Evolutionary conservation across 2,797 vertebrate species (phyloP).

Genomic region (Aeoliscus strigatus): DNA sequence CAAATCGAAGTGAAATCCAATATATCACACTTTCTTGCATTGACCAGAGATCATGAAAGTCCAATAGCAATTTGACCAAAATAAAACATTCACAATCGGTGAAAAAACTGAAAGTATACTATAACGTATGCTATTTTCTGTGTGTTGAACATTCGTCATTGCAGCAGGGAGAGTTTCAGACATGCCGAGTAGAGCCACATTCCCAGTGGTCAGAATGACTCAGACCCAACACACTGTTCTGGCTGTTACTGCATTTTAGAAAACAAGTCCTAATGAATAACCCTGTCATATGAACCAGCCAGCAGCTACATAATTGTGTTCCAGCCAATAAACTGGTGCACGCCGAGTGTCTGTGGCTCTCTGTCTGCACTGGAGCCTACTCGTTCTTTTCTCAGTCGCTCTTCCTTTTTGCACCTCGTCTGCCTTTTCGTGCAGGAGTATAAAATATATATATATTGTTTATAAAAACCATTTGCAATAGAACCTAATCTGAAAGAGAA

Average conservation of each 20-base stretch:
- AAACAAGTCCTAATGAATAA: constrained; percentile 48
- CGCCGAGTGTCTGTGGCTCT: neutral
- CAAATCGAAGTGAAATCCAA: no score
- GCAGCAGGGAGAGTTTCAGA: constrained; percentile 22
- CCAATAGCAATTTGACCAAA: no score
- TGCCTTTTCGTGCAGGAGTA: constrained; percentile 20
- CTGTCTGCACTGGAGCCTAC: constrained; percentile 5
- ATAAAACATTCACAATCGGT: no score
- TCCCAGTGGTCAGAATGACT: constrained; percentile 40
- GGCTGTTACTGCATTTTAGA: constrained; percentile 39
- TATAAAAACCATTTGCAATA: constrained; percentile 50
- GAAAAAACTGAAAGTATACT: no score
- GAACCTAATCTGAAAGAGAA: constrained; percentile 42
- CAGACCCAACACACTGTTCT: constrained; percentile 31
- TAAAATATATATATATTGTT: constrained; percentile 17
- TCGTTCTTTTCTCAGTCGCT: neutral
- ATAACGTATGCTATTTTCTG: neutral
- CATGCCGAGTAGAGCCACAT: constrained; percentile 19
- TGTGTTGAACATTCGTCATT: constrained; percentile 18
- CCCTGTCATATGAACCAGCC: constrained; percentile 33
- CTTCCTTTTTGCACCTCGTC: constrained; percentile 14
- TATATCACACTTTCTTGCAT: no score
- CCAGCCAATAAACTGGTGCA: constrained; percentile 23
- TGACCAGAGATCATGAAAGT: no score
- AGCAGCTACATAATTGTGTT: constrained; percentile 34